These are phyloP conservation scores for Neuroscelio doddi DNA, from an alignment of 2,888 invertebrate species.

Conservation along the genomic window DNA sequence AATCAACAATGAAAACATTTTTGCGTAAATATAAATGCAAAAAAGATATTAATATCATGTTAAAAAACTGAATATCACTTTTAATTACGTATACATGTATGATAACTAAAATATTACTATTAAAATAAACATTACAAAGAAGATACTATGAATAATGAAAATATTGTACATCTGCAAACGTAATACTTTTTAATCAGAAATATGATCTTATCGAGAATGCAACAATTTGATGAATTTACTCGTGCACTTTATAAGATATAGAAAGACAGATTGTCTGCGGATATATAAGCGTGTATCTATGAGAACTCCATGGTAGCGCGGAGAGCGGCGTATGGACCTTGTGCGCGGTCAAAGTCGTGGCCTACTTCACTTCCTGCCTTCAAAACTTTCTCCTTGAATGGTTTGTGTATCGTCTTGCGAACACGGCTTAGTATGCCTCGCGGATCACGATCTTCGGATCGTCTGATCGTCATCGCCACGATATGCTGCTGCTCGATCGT, in stretches of 20 bases:
- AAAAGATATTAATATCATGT: too few species aligned
- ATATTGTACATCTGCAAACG: too few species aligned
- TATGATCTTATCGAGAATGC: constrained; percentile 4
- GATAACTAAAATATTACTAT: too few species aligned
- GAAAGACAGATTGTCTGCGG: not conserved
- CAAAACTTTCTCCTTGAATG: constrained; percentile 68
- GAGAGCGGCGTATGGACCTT: constrained; percentile 67
- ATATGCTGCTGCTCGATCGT: constrained; percentile 43
- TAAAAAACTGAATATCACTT: too few species aligned
- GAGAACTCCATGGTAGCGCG: constrained; percentile 39
- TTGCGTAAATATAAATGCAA: too few species aligned
- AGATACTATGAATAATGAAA: too few species aligned
- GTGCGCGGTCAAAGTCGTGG: constrained; percentile 72
- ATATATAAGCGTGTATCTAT: constrained; percentile 22
- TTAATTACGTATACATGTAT: too few species aligned
- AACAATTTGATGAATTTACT: constrained; percentile 6
- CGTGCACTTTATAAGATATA: constrained; percentile 7
- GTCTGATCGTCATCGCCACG: constrained; percentile 44
- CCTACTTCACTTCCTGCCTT: constrained; percentile 70
- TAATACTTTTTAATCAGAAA: not conserved
- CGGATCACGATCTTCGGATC: constrained; percentile 49
- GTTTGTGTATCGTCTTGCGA: constrained; percentile 43
- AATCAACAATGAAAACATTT: too few species aligned
- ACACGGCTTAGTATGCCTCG: constrained; percentile 49
- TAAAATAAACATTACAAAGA: too few species aligned